A percentile compares a stretch with the other conserved stretches of the same genome.
Evolutionary conservation across 2,113 vertebrate species (phyloP).

Genomic region (Brienomyrus brachyistius): DNA sequence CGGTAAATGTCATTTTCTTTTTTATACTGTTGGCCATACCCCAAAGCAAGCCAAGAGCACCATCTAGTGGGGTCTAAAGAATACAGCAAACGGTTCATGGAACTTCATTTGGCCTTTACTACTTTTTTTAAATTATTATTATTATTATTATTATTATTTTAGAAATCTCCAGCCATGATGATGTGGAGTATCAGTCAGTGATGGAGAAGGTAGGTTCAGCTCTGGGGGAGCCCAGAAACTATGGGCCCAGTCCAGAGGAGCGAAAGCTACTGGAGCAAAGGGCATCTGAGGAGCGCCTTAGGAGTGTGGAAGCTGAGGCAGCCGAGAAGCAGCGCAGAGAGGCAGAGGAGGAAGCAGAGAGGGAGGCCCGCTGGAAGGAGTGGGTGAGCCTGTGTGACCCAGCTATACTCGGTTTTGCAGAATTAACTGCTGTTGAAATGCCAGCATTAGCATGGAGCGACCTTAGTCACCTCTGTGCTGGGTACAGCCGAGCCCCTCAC

Average conservation of each 20-base stretch:
- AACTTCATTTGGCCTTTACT: background rate
- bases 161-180: slow-evolving; percentile 70
- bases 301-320: slow-evolving; percentile 49
- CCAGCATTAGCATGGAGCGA: background rate
- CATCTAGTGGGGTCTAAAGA: background rate
- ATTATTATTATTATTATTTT: background rate
- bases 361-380: slow-evolving; percentile 65
- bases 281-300: slow-evolving; percentile 54
- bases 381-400: slow-evolving; percentile 68
- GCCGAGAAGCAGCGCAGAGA: slow-evolving; percentile 54
- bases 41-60: background rate
- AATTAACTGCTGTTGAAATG: background rate
- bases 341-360: slow-evolving; percentile 61
- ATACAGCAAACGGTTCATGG: background rate
- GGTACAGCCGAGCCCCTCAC: background rate
- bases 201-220: slow-evolving; percentile 63
- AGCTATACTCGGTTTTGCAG: background rate
- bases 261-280: slow-evolving; percentile 54
- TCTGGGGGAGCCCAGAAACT: slow-evolving; percentile 74
- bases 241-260: slow-evolving; percentile 65
- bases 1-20: background rate
- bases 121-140: too few relatives aligned
- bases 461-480: background rate
- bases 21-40: background rate
- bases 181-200: slow-evolving; percentile 57